phyloP scores from a whole-genome alignment of 2,888 invertebrate genomes.

The Pterobdella sp. region DNA sequence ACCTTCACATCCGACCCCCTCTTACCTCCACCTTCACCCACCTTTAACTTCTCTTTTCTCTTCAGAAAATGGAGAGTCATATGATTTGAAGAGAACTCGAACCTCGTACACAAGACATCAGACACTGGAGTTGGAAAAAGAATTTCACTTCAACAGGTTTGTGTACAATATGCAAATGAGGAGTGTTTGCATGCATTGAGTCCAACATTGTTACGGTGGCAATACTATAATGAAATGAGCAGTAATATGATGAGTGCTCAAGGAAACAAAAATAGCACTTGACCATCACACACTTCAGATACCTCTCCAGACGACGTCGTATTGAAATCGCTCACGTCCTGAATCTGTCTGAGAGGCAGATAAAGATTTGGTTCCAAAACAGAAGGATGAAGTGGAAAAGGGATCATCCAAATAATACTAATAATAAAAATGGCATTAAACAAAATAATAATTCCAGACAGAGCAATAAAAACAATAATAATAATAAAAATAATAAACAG shows the following conservation, averaged over 20 bases:
- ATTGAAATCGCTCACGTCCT: constrained; percentile 96
- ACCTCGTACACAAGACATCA: constrained; percentile 96
- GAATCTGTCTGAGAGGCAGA: constrained; percentile 91
- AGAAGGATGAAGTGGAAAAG: constrained; percentile 99
- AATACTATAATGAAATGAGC: no score
- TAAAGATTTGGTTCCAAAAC: constrained; percentile 68
- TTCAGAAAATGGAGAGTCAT: constrained; percentile 22
- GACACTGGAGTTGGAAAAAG: constrained; percentile 92
- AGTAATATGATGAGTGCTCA: no score
- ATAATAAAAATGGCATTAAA: neutral
- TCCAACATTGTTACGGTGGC: no score
- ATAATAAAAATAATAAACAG: neutral
- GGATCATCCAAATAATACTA: constrained; percentile 61
- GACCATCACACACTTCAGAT: no score
- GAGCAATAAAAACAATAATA: neutral
- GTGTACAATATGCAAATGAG: no score
- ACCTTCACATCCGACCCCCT: neutral
- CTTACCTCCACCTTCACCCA: neutral
- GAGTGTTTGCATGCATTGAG: no score
- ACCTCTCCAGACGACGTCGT: constrained; percentile 88
- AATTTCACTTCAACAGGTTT: constrained; percentile 88
- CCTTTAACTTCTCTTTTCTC: neutral
- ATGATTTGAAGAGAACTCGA: constrained; percentile 86
- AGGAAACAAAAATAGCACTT: no score
- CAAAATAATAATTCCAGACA: neutral